Evolutionary conservation across 2,888 invertebrate species (phyloP).

Genomic region (Onchidella celtica): DNA sequence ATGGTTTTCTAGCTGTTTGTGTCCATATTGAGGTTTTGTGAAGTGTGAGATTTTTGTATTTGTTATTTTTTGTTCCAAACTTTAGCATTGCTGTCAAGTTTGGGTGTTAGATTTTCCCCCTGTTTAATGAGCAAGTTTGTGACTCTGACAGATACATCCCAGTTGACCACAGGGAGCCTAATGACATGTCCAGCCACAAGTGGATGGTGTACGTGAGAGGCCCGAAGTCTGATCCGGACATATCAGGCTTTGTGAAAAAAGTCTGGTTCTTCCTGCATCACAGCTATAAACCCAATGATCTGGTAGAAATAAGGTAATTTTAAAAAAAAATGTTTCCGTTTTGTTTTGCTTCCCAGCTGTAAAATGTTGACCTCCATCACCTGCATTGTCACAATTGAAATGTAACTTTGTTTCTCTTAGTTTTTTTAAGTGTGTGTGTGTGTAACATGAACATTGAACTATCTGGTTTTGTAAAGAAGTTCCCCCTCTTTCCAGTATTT

Average conservation of each 20-base stretch:
- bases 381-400: not conserved
- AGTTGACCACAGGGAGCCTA: constrained; percentile 84
- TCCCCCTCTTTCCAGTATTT: no score
- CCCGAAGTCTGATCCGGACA: constrained; percentile 83
- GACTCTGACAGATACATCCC: constrained; percentile 81
- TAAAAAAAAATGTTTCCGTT: no score
- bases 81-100: not conserved
- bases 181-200: constrained; percentile 89
- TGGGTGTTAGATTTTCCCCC: no score
- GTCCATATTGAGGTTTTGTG: no score
- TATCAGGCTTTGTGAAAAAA: constrained; percentile 86
- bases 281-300: constrained; percentile 92
- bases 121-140: no score
- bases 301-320: constrained; percentile 87
- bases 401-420: not conserved
- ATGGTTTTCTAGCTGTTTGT: no score
- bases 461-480: no score
- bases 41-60: no score
- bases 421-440: not conserved
- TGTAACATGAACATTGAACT: no score
- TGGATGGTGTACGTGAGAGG: constrained; percentile 94
- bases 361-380: no score
- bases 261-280: constrained; percentile 91
- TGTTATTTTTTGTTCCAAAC: no score
- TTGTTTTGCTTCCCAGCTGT: not conserved